Conservation (phyloP, 1,140 invertebrate genomes). For the Caligus rogercresseyi region DNA sequence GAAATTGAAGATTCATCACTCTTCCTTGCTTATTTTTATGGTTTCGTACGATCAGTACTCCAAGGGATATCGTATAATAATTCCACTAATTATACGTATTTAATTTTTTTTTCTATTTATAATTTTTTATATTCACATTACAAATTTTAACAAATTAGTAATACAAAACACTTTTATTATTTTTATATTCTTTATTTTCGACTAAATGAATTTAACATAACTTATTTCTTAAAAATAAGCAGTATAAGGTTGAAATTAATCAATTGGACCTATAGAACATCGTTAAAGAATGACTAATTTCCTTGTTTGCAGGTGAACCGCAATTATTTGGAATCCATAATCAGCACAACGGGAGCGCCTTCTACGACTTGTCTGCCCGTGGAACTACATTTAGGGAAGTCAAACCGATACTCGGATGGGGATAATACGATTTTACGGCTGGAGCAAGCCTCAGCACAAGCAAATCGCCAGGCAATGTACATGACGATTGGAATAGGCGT, state of each 20-base stretch:
- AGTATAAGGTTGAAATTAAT: too few relatives aligned
- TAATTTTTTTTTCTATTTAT: slow-evolving; percentile 1
- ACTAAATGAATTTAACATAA: too few relatives aligned
- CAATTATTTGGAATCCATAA: slow-evolving; percentile 6
- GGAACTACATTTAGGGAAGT: neutral
- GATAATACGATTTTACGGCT: neutral
- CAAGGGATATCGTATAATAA: neutral
- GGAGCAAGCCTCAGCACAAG: slow-evolving; percentile 6
- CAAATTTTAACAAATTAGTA: too few relatives aligned
- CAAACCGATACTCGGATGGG: neutral
- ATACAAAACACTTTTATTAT: too few relatives aligned
- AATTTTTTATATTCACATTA: too few relatives aligned
- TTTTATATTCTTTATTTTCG: too few relatives aligned
- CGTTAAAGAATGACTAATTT: too few relatives aligned
- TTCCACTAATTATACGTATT: neutral
- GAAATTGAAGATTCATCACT: neutral
- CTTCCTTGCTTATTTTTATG: neutral
- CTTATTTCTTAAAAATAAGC: too few relatives aligned
- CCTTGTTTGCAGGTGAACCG: too few relatives aligned
- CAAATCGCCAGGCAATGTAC: slow-evolving; percentile 11
- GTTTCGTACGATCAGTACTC: neutral
- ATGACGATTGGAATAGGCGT: slow-evolving; percentile 4
- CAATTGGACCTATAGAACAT: too few relatives aligned
- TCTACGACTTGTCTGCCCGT: slow-evolving; percentile 8
- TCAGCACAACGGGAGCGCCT: neutral